These are phyloP conservation scores for Drosophila pectinifera DNA, from an alignment of 1,140 invertebrate genomes.

Conservation along the genomic window DNA sequence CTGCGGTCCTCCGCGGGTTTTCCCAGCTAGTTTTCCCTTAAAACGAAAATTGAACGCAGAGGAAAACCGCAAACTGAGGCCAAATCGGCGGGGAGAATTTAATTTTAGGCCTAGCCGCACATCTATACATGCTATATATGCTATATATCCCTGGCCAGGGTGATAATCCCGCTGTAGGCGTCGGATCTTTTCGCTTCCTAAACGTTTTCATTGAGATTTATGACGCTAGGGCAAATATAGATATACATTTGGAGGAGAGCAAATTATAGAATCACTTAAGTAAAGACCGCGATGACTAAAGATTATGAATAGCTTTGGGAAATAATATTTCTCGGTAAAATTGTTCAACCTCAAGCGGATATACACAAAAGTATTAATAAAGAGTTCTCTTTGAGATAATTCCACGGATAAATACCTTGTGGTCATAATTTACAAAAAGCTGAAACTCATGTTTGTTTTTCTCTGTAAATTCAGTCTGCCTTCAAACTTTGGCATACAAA, in stretches of 20 bases:
- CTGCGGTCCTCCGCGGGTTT: slow-evolving; percentile 24
- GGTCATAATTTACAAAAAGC: slow-evolving; percentile 4
- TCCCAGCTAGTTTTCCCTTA: slow-evolving; percentile 1
- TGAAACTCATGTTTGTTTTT: background rate
- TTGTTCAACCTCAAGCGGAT: slow-evolving; percentile 18
- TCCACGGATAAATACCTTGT: slow-evolving; percentile 10
- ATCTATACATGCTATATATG: slow-evolving; percentile 26
- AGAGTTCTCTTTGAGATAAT: slow-evolving; percentile 3
- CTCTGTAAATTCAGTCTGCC: background rate
- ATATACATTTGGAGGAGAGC: slow-evolving; percentile 29
- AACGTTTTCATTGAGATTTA: slow-evolving; percentile 59
- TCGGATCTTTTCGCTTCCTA: slow-evolving; percentile 41
- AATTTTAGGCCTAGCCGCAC: slow-evolving; percentile 52
- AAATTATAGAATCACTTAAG: slow-evolving; percentile 70
- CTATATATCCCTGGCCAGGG: slow-evolving; percentile 34
- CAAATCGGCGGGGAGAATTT: slow-evolving; percentile 31
- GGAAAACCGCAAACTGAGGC: slow-evolving; percentile 19
- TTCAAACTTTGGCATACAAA: background rate
- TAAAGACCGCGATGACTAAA: slow-evolving; percentile 38
- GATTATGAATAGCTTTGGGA: slow-evolving; percentile 63
- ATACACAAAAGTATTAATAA: slow-evolving; percentile 4
- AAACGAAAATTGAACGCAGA: slow-evolving; percentile 16
- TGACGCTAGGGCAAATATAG: slow-evolving; percentile 26
- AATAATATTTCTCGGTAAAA: slow-evolving; percentile 32
- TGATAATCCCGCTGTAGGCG: slow-evolving; percentile 69